Evolutionary conservation across 2,113 vertebrate species (phyloP), one percentile per base, ranked within the genome.

Genomic region (Myocastor coypus): DNA sequence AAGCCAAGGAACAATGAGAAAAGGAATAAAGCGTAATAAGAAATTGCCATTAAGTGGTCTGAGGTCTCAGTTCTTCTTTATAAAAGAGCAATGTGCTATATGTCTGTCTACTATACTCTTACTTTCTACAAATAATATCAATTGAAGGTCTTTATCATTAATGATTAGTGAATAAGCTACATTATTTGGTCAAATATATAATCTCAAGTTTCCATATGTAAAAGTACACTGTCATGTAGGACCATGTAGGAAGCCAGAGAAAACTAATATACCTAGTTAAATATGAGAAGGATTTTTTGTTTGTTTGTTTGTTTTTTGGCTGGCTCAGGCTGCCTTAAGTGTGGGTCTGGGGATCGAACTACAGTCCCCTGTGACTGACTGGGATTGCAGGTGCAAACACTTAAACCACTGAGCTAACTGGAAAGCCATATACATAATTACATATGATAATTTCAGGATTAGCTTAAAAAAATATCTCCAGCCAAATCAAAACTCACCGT

Each of bases 141-240:
- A 34, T 61, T 93, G 84, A 66, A 37, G 81, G 80, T 46, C 90
- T 87, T 73, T 26, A 87, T 68, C 69, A 89, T 19, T 19, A 89
- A 86, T 34, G 22, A 34, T 57, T 28, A 83, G 32, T 57, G 28
- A 73, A 61, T 87, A 83, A 78, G 24, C 19, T 19, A 83, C 7
- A 92, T 57, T 24, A 87, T 46, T 83, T 92, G 64, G 46, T 63
- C 55, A 96, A 96, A 87, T n/a, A 83, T 34, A 17, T 10, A 89
- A 68, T 0, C n/a, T 83, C 89, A 89, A 55, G 28, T 69, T 83
- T 96, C n/a, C 7, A 59, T 30, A 83, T 73, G 2, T 13, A 73
- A 68, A 84, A 69, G 59, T 73, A 87, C 40, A 50, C 7, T 37
- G 7, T 9, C 37, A 32, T 32, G 17, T n/a, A 22, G 63, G 66